Conservation (phyloP, 1,140 invertebrate genomes). For the Pseudomyrmex dendroicus region DNA sequence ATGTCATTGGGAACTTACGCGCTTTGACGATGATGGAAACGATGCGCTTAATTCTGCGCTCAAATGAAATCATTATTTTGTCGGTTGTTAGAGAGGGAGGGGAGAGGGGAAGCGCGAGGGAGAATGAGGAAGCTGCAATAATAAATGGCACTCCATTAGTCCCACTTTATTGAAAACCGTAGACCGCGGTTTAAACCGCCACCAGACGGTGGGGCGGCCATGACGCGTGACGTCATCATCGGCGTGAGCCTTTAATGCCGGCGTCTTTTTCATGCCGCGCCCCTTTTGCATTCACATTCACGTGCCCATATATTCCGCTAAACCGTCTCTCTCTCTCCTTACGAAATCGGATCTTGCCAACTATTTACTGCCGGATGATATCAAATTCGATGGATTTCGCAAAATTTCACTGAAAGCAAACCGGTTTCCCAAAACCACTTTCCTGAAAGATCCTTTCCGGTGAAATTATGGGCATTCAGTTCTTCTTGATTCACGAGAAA, state of each 20-base stretch:
- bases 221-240: conserved; percentile 61
- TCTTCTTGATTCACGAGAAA: conserved; percentile 34
- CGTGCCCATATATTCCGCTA: conserved; percentile 23
- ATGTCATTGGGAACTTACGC: not conserved
- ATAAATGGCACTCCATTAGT: conserved; percentile 81
- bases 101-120: not conserved
- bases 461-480: conserved; percentile 48
- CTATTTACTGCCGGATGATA: conserved; percentile 50
- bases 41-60: conserved; percentile 41
- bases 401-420: conserved; percentile 50
- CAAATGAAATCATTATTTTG: conserved; percentile 51
- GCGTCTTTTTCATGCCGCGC: conserved; percentile 50
- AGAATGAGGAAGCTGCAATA: conserved; percentile 75
- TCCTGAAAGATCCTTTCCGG: conserved; percentile 19
- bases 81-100: not conserved
- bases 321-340: conserved; percentile 21
- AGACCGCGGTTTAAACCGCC: conserved; percentile 48
- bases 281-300: conserved; percentile 34
- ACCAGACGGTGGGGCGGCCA: conserved; percentile 11
- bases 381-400: conserved; percentile 45
- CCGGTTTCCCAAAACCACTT: conserved; percentile 29
- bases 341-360: conserved; percentile 51
- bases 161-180: conserved; percentile 81
- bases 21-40: conserved; percentile 47
- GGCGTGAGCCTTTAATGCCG: conserved; percentile 40